Conservation (phyloP, 2,797 vertebrate genomes). For the Coluber constrictor region DNA sequence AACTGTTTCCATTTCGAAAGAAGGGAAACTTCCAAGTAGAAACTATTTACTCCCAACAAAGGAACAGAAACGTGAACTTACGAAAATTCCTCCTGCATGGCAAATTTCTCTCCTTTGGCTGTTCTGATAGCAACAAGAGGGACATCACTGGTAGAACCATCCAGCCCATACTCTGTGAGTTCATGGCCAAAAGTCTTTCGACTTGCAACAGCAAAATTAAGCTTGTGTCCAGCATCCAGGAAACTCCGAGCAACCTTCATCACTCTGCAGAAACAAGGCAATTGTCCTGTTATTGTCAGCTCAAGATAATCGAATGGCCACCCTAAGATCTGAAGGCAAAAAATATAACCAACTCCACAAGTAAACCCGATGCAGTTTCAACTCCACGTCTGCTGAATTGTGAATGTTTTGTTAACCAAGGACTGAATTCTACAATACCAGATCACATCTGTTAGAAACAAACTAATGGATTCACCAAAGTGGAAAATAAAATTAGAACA, state of each 20-base stretch:
- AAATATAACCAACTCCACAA: not conserved
- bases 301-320: not conserved
- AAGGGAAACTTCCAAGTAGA: not conserved
- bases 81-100: slow-evolving; percentile 95
- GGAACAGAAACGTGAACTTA: slow-evolving; percentile 66
- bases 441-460: not conserved
- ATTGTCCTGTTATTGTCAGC: not conserved
- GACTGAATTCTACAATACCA: not conserved
- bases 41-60: too few species aligned
- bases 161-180: slow-evolving; percentile 87
- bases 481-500: not conserved
- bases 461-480: not conserved
- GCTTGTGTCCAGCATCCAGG: slow-evolving; percentile 85
- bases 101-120: slow-evolving; percentile 89
- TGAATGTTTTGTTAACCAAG: not conserved
- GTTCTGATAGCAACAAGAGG: slow-evolving; percentile 89
- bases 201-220: slow-evolving; percentile 89
- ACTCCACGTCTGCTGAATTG: not conserved
- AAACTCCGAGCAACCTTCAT: slow-evolving; percentile 96
- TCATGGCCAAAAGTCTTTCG: slow-evolving; percentile 85
- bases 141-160: slow-evolving; percentile 78
- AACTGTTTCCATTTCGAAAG: not conserved
- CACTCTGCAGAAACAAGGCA: slow-evolving; percentile 73
- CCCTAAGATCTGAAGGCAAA: not conserved
- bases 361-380: not conserved